Conservation (phyloP, 2,797 vertebrate species). For the Pseudochromis fuscus region DNA sequence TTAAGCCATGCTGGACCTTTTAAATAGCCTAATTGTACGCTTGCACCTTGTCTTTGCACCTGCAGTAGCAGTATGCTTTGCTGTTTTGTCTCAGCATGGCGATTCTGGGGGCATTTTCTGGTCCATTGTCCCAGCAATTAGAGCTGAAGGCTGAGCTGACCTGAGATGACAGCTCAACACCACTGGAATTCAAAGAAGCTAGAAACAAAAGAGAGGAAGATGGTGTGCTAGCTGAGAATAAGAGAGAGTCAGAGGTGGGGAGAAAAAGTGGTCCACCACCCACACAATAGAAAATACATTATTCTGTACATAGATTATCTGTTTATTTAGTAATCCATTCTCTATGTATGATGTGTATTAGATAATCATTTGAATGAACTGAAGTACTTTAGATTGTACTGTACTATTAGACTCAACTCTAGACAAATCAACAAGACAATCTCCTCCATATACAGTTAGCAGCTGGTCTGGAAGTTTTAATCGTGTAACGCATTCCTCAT, state of each 20-base stretch:
- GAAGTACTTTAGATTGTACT: slow-evolving; percentile 3
- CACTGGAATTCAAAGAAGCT: slow-evolving; percentile 45
- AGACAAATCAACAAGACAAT: not conserved
- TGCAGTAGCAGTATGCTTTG: slow-evolving; percentile 36
- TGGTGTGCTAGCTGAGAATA: slow-evolving; percentile 15
- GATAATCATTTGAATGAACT: slow-evolving; percentile 9
- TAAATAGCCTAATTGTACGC: slow-evolving; percentile 37
- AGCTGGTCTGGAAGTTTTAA: not conserved
- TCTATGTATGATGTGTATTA: not conserved
- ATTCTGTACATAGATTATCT: not conserved
- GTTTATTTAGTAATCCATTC: slow-evolving; percentile 3
- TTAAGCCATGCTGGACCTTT: slow-evolving; percentile 24
- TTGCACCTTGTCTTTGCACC: slow-evolving; percentile 45
- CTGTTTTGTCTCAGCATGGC: slow-evolving; percentile 48
- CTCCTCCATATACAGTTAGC: not conserved
- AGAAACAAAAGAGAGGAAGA: slow-evolving; percentile 25
- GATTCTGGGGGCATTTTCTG: slow-evolving; percentile 64
- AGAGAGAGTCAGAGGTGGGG: slow-evolving; percentile 10
- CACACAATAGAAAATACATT: slow-evolving; percentile 19
- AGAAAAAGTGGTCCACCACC: slow-evolving; percentile 12
- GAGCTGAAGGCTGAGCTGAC: slow-evolving; percentile 68
- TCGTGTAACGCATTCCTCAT: not conserved
- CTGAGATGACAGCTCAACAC: slow-evolving; percentile 66
- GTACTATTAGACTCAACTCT: too few species aligned
- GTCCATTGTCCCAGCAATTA: slow-evolving; percentile 66